Conservation (phyloP, 1,140 invertebrate species). For the Lepidurus couesii region DNA sequence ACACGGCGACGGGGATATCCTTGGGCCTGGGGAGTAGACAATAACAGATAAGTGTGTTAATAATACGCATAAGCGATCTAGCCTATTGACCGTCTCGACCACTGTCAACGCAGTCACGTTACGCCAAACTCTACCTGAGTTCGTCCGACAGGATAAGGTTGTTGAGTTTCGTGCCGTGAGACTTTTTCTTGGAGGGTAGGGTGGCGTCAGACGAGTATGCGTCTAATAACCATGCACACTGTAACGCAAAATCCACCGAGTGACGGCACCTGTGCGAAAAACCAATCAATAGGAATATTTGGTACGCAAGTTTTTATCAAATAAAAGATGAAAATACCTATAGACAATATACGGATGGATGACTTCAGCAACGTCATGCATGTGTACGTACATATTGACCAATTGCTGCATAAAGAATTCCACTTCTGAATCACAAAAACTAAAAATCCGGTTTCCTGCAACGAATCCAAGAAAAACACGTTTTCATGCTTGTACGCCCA, state of each 20-base stretch:
- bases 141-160: constrained; percentile 84
- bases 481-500: not conserved
- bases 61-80: not conserved
- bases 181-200: constrained; percentile 69
- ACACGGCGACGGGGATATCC: not conserved
- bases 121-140: constrained; percentile 50
- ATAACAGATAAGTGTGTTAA: not conserved
- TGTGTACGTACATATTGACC: constrained; percentile 97
- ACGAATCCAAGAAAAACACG: constrained; percentile 39
- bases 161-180: constrained; percentile 76
- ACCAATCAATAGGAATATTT: constrained; percentile 23
- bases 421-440: constrained; percentile 82
- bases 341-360: constrained; percentile 91
- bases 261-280: constrained; percentile 69
- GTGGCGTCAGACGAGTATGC: constrained; percentile 75
- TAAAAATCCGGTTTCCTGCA: constrained; percentile 87
- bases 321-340: constrained; percentile 48
- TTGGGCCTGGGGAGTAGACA: not conserved
- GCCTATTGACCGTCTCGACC: not conserved
- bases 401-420: constrained; percentile 98
- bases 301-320: not conserved
- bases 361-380: constrained; percentile 90
- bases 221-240: constrained; percentile 90
- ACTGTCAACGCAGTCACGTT: not conserved
- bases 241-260: constrained; percentile 89